phyloP scores from a whole-genome alignment of 2,797 vertebrate genomes.

The Streptopelia turtur region DNA sequence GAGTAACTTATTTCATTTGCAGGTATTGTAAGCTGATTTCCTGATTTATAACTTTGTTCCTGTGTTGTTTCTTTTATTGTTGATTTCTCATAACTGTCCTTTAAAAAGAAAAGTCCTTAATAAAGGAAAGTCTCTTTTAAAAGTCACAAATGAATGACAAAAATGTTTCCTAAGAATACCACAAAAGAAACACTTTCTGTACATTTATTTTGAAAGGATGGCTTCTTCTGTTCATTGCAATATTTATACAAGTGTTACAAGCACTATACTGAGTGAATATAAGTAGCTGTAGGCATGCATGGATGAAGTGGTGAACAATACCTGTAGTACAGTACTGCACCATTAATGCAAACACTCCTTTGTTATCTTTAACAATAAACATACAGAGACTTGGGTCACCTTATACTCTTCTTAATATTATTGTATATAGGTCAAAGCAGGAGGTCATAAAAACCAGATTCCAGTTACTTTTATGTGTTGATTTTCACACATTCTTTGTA shows the following conservation, averaged over 20 bases:
- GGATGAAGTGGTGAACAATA: not conserved
- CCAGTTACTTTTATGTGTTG: not conserved
- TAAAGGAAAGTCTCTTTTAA: not conserved
- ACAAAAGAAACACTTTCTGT: not conserved
- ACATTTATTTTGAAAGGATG: not conserved
- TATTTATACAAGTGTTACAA: not conserved
- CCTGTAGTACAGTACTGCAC: not conserved
- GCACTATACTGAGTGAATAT: not conserved
- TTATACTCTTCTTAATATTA: not conserved
- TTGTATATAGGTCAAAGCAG: not conserved
- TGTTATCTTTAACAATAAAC: not conserved
- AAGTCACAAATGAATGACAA: not conserved
- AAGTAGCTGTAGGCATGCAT: not conserved
- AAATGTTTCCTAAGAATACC: not conserved
- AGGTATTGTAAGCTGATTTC: not conserved
- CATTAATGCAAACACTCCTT: not conserved
- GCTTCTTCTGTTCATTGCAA: not conserved
- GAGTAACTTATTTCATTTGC: not conserved
- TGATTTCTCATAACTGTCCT: not conserved
- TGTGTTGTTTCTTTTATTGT: not conserved
- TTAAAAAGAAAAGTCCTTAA: not conserved
- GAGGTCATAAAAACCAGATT: not conserved
- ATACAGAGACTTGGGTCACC: not conserved
- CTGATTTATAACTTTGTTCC: not conserved
- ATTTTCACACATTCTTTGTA: not conserved